Conservation (phyloP, 2,797 vertebrate species). For the Chrysocyon brachyurus region DNA sequence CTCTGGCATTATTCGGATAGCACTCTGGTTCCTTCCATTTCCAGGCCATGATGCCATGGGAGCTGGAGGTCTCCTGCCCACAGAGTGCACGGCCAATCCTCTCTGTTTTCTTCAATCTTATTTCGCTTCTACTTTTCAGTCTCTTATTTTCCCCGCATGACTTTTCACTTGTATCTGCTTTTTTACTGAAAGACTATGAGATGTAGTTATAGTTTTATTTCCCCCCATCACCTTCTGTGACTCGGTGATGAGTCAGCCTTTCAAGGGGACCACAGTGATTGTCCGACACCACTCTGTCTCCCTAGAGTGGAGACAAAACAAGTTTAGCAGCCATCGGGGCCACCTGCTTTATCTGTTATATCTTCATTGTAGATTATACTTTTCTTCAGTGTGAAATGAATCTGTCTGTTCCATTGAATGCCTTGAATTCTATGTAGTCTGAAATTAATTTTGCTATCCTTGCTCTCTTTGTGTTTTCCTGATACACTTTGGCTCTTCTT, state of each 20-base stretch:
- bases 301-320: neutral
- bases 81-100: neutral
- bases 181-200: constrained; percentile 27
- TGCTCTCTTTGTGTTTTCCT: constrained; percentile 43
- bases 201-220: constrained; percentile 8
- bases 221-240: neutral
- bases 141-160: neutral
- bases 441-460: constrained; percentile 63
- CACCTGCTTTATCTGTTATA: neutral
- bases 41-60: fast-evolving
- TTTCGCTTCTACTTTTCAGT: neutral
- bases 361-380: neutral
- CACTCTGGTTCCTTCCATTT: neutral
- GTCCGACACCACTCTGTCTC: neutral
- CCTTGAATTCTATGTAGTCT: constrained; percentile 29
- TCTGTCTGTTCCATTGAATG: constrained; percentile 43
- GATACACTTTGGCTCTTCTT: constrained; percentile 24
- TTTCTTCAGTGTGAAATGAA: constrained; percentile 45
- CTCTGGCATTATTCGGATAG: neutral
- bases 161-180: neutral
- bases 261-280: neutral
- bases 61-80: neutral
- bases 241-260: constrained; percentile 9
- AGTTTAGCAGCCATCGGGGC: neutral
- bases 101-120: neutral